These are phyloP conservation scores for Rhegmatorhina hoffmannsi DNA, from an alignment of 2,113 vertebrate species.

Conservation along the genomic window DNA sequence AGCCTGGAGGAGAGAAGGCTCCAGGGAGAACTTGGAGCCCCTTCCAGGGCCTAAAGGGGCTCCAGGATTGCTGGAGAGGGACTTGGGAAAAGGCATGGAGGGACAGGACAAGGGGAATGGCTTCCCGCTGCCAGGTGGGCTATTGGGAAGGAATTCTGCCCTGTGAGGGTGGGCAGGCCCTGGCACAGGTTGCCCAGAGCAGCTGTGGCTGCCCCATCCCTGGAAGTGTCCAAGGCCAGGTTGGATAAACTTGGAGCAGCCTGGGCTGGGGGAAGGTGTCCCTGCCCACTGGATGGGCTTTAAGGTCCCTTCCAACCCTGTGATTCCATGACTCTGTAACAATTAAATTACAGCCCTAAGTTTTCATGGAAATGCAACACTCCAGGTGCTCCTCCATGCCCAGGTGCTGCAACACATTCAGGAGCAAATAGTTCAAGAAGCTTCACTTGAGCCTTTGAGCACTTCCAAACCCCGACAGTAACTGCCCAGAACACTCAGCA, in stretches of 20 bases:
- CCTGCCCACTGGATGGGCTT: neutral
- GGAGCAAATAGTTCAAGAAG: neutral
- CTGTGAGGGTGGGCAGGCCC: neutral
- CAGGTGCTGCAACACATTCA: neutral
- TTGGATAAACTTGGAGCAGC: fast-evolving
- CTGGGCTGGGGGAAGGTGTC: neutral
- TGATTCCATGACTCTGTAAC: neutral
- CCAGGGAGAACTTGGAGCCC: neutral
- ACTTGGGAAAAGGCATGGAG: neutral
- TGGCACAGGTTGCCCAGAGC: neutral
- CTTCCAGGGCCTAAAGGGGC: neutral
- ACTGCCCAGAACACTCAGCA: neutral
- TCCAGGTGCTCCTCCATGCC: neutral
- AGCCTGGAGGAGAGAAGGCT: neutral
- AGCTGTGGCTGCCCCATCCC: neutral
- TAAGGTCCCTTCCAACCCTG: neutral
- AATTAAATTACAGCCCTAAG: neutral
- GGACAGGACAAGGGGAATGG: neutral
- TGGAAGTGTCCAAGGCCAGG: neutral
- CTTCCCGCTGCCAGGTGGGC: fast-evolving
- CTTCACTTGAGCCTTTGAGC: neutral
- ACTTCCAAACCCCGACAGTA: neutral
- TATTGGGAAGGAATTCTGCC: neutral
- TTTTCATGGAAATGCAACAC: neutral
- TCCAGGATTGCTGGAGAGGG: neutral